phyloP scores from a whole-genome alignment of 2,797 vertebrate species.

The Melanotaenia pygmaea region DNA sequence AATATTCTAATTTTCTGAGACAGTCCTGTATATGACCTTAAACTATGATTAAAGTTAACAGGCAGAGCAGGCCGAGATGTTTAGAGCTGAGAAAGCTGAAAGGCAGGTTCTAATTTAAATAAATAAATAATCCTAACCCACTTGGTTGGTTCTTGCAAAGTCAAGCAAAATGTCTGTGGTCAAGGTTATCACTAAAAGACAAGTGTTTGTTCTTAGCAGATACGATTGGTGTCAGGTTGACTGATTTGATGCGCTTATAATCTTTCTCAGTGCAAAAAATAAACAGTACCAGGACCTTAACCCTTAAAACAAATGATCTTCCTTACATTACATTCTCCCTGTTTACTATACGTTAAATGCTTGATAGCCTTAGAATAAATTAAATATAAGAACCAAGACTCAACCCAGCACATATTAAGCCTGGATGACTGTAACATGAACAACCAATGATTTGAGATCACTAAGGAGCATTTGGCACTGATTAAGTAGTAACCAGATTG shows the following conservation, averaged over 20 bases:
- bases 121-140: neutral
- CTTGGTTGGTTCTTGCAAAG: conserved; percentile 31
- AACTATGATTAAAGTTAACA: neutral
- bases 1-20: no score
- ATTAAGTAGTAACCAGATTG: conserved; percentile 17
- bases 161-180: conserved; percentile 26
- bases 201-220: conserved; percentile 29
- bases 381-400: conserved; percentile 29
- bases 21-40: neutral
- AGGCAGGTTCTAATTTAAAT: neutral
- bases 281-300: conserved; percentile 49
- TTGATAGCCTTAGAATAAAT: conserved; percentile 43
- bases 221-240: conserved; percentile 45
- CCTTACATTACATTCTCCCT: conserved; percentile 18
- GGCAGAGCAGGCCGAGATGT: neutral
- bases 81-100: neutral
- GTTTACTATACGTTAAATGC: conserved; percentile 12
- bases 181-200: conserved; percentile 55
- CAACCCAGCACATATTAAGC: conserved; percentile 19
- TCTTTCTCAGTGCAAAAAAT: conserved; percentile 48
- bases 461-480: conserved; percentile 22
- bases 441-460: conserved; percentile 33
- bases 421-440: conserved; percentile 48
- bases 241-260: conserved; percentile 49
- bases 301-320: conserved; percentile 59